Conservation (phyloP, 2,888 invertebrate genomes). For the Campoplex capitator region DNA sequence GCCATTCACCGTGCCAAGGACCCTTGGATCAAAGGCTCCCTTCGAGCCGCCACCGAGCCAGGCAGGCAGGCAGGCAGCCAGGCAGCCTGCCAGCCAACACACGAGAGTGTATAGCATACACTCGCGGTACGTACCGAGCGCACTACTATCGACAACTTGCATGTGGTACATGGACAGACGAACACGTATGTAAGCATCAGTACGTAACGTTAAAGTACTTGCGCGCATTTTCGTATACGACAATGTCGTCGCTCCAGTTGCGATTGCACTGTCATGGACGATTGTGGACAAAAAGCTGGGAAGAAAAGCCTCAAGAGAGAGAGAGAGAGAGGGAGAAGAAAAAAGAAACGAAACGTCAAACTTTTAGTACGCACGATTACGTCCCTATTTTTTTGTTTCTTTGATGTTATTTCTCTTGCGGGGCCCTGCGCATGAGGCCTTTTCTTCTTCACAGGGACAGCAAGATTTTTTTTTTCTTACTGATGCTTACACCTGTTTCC, state of each 20-base stretch:
- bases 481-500: too few relatives aligned
- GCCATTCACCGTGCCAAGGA: conserved; percentile 74
- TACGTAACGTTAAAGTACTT: conserved; percentile 33
- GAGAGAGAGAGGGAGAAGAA: not conserved
- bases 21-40: conserved; percentile 73
- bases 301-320: not conserved
- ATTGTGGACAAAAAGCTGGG: conserved; percentile 18
- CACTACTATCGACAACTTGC: not conserved
- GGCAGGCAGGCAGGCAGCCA: conserved; percentile 43
- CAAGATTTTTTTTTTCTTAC: too few relatives aligned
- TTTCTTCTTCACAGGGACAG: too few relatives aligned
- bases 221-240: conserved; percentile 47
- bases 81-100: conserved; percentile 45
- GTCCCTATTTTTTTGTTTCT: too few relatives aligned
- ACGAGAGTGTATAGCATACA: conserved; percentile 37
- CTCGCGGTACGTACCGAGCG: conserved; percentile 21
- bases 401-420: too few relatives aligned
- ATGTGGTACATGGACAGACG: not conserved
- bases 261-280: conserved; percentile 22
- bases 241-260: conserved; percentile 56
- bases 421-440: too few relatives aligned
- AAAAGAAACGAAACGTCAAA: not conserved
- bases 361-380: not conserved
- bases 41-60: conserved; percentile 64
- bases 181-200: not conserved